Base-by-base conservation (phyloP, 2,113 vertebrate species). In the Pomatorhinus ruficollis region DNA sequence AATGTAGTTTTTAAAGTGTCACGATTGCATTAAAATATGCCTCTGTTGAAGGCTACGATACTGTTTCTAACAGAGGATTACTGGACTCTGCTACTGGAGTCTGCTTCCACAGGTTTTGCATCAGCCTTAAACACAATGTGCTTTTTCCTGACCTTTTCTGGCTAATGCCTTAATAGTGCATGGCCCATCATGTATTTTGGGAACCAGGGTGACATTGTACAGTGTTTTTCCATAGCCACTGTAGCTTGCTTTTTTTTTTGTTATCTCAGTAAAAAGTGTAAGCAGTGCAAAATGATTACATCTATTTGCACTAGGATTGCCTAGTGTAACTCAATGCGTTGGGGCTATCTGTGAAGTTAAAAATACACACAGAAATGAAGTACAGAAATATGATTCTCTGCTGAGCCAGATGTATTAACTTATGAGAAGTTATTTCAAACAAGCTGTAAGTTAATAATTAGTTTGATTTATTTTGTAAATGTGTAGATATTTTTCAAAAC, bases 401-500 rank as follows among this genome's bases (percentile, higher is more conserved):
- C 53, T 93, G 89, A 83, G 53, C 35, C 60, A 90, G 83, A 70
- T 72, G 5, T 59, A 80, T 86, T 92, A 63, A 71, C 79, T 83
- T 94, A 12, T 35, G 79, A 91, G 30, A 83, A 72, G 39, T 79
- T 85, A 69, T 66, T 76, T 91, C 44, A 95, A 81, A 82, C 22
- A 75, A 84, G 71, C 45, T 92, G 5, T 54, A 75, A 87, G 45
- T 81, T 77, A 95, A 83, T 61, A 16, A 70, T 89, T 74, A 87
- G 35, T 81, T 91, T 0, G 2, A 89, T 91, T 84, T 95, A 76
- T 91, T 94, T 93, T 93, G 64, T 83, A 91, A 96, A 60, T 87
- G 60, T 69, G 61, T 47, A 68, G 90, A 50, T 94, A 94, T 88
- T 90, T 96, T 90, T 93, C 66, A 90, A 71, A 83, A 77, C 71